A percentile compares a stretch with the other conserved stretches of the same genome.
These are phyloP conservation scores for Clivina fossor DNA, from an alignment of 2,888 invertebrate genomes.

Conservation along the genomic window DNA sequence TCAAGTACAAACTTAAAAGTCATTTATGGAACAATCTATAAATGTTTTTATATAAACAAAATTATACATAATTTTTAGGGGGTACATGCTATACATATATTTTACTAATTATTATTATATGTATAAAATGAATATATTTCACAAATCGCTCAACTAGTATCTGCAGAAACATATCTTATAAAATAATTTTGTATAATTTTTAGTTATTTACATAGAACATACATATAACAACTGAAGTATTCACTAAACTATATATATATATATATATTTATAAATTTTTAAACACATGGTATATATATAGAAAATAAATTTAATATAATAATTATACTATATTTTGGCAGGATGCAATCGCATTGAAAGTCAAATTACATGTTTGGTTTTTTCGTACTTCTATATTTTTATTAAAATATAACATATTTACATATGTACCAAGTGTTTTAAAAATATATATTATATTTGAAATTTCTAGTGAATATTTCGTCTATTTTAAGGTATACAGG, in stretches of 20 bases:
- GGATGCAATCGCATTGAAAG: no score
- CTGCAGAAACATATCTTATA: constrained; percentile 6
- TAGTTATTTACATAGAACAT: constrained; percentile 3
- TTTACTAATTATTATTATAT: constrained; percentile 17
- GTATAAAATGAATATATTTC: constrained; percentile 12
- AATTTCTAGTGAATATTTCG: no score
- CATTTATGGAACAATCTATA: constrained; percentile 21
- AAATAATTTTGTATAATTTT: constrained; percentile 8
- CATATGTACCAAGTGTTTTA: no score
- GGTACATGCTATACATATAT: constrained; percentile 18
- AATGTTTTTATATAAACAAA: constrained; percentile 27
- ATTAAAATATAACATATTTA: no score
- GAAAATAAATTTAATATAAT: background rate
- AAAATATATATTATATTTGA: no score
- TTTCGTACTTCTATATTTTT: no score
- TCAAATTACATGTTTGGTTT: no score
- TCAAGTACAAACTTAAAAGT: constrained; percentile 29
- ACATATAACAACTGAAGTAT: background rate
- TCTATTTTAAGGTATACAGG: no score
- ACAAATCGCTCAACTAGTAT: constrained; percentile 8
- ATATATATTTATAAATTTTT: no score
- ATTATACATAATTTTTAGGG: constrained; percentile 25
- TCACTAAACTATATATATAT: constrained; percentile 2
- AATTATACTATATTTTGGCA: constrained; percentile 1
- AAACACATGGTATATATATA: background rate